Percentiles rank a stretch among this genome's conserved stretches.
These are phyloP conservation scores for Eupelmus urozonus DNA, from an alignment of 2,888 invertebrate genomes.

Conservation along the genomic window DNA sequence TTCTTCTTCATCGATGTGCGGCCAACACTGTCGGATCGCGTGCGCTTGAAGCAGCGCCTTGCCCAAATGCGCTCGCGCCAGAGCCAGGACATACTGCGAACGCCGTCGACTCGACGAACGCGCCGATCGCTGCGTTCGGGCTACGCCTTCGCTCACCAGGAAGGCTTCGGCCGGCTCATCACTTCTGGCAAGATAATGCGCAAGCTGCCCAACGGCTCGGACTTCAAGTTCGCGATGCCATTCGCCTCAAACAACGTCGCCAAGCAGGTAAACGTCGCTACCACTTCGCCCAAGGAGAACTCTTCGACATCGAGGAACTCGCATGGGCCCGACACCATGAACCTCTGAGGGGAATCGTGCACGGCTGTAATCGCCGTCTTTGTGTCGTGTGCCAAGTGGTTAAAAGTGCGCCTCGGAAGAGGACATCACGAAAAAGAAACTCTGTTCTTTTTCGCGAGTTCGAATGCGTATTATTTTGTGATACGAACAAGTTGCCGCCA, in stretches of 20 bases:
- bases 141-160: conserved; percentile 98
- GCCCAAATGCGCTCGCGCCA: conserved; percentile 84
- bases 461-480: conserved; percentile 52
- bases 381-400: conserved; percentile 2
- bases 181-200: conserved; percentile 98
- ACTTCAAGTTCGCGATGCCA: conserved; percentile 86
- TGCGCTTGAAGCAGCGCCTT: conserved; percentile 89
- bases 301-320: conserved; percentile 67
- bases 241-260: conserved; percentile 74
- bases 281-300: conserved; percentile 75
- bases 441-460: conserved; percentile 45
- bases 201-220: conserved; percentile 86
- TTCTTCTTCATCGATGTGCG: conserved; percentile 95
- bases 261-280: conserved; percentile 72
- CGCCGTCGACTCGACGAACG: conserved; percentile 92
- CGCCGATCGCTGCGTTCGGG: conserved; percentile 96
- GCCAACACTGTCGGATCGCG: conserved; percentile 94
- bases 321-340: conserved; percentile 73
- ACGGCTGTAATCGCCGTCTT: neutral
- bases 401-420: conserved; percentile 10
- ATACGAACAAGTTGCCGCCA: conserved; percentile 46
- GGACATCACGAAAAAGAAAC: conserved; percentile 10
- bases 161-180: conserved; percentile 97
- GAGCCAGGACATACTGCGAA: conserved; percentile 88
- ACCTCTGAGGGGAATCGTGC: conserved; percentile 66